These are phyloP conservation scores for Yponomeuta cagnagella DNA, from an alignment of 2,888 invertebrate genomes.

Conservation along the genomic window DNA sequence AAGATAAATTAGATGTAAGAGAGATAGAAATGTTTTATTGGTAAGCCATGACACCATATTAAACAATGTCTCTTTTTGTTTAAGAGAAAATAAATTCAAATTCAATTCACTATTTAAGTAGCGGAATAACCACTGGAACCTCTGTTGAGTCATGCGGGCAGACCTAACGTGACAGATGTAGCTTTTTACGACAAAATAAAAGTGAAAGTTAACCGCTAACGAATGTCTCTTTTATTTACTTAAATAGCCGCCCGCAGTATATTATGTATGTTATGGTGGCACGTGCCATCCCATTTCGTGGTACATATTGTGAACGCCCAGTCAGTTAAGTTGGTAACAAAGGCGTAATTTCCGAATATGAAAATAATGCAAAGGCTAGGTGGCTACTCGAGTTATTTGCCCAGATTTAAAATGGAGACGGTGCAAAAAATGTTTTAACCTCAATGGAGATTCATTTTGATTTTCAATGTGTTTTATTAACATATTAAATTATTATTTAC, in stretches of 20 bases:
- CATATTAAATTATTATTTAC: too few relatives aligned
- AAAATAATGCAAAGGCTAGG: slow-evolving; percentile 37
- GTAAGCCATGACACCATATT: too few relatives aligned
- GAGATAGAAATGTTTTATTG: too few relatives aligned
- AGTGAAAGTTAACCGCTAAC: not conserved
- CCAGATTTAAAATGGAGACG: not conserved
- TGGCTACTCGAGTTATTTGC: not conserved
- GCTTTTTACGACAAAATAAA: not conserved
- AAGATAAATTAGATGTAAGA: too few relatives aligned
- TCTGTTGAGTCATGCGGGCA: not conserved
- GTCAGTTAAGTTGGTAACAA: slow-evolving; percentile 17
- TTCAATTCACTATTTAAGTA: not conserved
- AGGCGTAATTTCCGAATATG: slow-evolving; percentile 35
- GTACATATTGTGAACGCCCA: slow-evolving; percentile 3
- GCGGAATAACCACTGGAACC: not conserved
- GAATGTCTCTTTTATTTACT: not conserved
- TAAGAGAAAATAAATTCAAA: too few relatives aligned
- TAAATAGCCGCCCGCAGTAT: not conserved
- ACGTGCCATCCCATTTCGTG: not conserved
- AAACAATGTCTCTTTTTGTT: too few relatives aligned
- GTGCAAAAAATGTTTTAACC: too few relatives aligned
- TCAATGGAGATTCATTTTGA: too few relatives aligned
- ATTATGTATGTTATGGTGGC: not conserved
- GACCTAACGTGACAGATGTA: slow-evolving; percentile 1
- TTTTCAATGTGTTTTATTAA: too few relatives aligned